phyloP scores from a whole-genome alignment of 2,797 vertebrate species.

The Acanthornis magna region DNA sequence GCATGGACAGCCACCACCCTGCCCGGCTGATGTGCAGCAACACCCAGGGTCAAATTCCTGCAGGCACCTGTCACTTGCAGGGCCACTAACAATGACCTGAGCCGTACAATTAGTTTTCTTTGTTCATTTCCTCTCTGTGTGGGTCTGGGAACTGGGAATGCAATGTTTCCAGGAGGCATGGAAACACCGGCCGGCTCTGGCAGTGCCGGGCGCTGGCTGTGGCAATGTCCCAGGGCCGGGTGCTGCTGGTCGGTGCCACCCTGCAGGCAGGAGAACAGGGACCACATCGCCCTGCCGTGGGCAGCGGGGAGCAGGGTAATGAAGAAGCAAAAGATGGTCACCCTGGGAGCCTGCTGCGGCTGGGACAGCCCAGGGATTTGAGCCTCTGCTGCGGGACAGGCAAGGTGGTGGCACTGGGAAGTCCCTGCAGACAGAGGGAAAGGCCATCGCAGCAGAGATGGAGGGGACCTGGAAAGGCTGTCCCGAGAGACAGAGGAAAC shows the following conservation, averaged over 20 bases:
- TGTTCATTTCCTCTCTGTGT: background rate
- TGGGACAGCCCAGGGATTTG: background rate
- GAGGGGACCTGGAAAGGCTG: fast-evolving
- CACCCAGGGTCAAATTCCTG: conserved; percentile 18
- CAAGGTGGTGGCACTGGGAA: background rate
- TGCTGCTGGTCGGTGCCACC: background rate
- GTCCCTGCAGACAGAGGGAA: background rate
- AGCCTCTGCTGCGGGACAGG: fast-evolving
- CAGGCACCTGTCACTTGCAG: background rate
- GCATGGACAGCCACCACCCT: background rate
- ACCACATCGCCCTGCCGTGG: fast-evolving
- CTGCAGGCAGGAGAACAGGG: background rate
- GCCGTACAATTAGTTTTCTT: background rate
- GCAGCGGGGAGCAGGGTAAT: fast-evolving
- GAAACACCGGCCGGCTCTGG: fast-evolving
- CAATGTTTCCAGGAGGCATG: background rate
- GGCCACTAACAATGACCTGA: background rate
- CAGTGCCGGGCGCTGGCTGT: fast-evolving
- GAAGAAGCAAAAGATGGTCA: background rate
- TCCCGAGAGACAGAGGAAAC: background rate
- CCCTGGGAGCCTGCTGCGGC: fast-evolving
- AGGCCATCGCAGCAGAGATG: fast-evolving
- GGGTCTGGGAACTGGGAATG: fast-evolving
- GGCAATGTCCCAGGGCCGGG: fast-evolving
- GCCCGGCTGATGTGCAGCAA: fast-evolving